Evolutionary conservation across 1,140 invertebrate genomes (phyloP), one percentile per base, ranked within the genome.

Genomic region (Tigriopus japonicus): DNA sequence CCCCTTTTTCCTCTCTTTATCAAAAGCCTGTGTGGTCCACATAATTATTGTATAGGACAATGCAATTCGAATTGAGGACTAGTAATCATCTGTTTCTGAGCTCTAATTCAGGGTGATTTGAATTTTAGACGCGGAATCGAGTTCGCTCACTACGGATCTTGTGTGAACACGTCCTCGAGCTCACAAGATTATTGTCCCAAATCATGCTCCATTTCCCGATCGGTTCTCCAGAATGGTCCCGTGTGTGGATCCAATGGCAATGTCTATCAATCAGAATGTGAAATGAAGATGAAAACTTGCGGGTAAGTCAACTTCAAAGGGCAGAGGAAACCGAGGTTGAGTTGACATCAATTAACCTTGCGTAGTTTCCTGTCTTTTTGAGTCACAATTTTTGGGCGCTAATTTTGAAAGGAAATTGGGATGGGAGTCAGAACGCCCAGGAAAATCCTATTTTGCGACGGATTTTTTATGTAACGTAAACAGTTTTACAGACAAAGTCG

Each of bases 261-360:
- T 67, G 88, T 92, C 0, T 95, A 95, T 75, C 85, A 84, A 66
- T 93, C 84, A 61, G 89, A 87, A 6, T 96, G 92, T 69, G 83
- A 90, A 65, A 89, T 95, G 85, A 88, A 87, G 68, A 75, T 86
- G 54, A 74, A 85, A 5, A 92, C 87, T 49, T 92, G 88, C 72
- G 85, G 86, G 83, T 87, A 75, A 75, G n/a, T n/a, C n/a, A n/a
- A n/a, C n/a, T n/a, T n/a, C n/a, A n/a, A n/a, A n/a, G n/a, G n/a
- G n/a, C n/a, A n/a, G n/a, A n/a, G 75, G 69, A 28, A 1, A 45
- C 52, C 28, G 28, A 62, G 42, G 19, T 9, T 28, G 51, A 45
- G 41, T 35, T 35, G 28, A 9, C n/a, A 17, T 12, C 1, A 14
- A 41, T 9, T 43, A 13, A 52, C 17, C 1, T 24, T 10, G n/a